These are phyloP conservation scores for Spizaetus ornatus DNA, from an alignment of 2,113 vertebrate species.

Conservation along the genomic window DNA sequence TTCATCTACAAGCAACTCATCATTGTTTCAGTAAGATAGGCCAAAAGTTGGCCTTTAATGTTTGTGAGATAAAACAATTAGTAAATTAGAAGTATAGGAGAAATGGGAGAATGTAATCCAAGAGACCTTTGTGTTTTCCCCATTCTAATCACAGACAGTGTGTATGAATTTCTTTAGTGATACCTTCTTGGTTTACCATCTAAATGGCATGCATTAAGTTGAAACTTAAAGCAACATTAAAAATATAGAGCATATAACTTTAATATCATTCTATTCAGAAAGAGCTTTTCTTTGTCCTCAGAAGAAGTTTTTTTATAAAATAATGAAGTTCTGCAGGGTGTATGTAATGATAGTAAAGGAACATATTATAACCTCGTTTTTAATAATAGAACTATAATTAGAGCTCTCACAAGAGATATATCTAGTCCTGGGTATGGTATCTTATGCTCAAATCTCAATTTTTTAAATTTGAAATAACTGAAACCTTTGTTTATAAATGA, in stretches of 20 bases:
- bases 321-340: not conserved
- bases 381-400: slow-evolving; percentile 46
- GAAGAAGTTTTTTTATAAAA: slow-evolving; percentile 23
- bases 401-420: not conserved
- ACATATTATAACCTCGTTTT: not conserved
- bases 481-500: not conserved
- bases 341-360: not conserved
- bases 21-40: not conserved
- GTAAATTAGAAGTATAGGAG: not conserved
- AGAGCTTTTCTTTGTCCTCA: not conserved
- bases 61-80: not conserved
- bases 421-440: not conserved
- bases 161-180: not conserved
- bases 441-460: not conserved
- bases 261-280: not conserved
- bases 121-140: not conserved
- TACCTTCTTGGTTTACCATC: not conserved
- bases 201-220: not conserved
- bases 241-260: not conserved
- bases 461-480: not conserved
- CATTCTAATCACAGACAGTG: accelerated
- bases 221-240: not conserved
- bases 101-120: not conserved
- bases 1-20: not conserved
- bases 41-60: not conserved